Conservation (phyloP, 2,797 vertebrate genomes). For the Rhinatrema bivittatum region DNA sequence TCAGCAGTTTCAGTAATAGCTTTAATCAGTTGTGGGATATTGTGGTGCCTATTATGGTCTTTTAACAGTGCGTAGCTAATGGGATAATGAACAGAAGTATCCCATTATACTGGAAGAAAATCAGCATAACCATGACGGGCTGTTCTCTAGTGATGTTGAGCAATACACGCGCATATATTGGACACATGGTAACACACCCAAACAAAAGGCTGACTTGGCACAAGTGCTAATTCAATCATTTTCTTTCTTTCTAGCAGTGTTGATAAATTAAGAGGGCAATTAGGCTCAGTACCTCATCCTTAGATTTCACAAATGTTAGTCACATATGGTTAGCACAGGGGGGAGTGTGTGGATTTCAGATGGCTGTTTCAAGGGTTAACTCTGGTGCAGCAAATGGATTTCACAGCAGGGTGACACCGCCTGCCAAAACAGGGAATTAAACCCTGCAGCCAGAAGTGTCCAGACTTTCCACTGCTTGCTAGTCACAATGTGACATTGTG, state of each 20-base stretch:
- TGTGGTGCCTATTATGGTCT: neutral
- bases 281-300: constrained; percentile 26
- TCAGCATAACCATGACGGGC: neutral
- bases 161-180: too few relatives aligned
- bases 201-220: too few relatives aligned
- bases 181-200: too few relatives aligned
- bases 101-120: constrained; percentile 21
- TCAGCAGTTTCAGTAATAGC: constrained; percentile 1
- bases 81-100: constrained; percentile 10
- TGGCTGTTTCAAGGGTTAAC: neutral
- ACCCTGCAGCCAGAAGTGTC: neutral
- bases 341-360: constrained; percentile 13
- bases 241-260: too few relatives aligned
- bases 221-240: too few relatives aligned
- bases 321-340: neutral
- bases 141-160: constrained; percentile 22
- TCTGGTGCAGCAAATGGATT: constrained; percentile 15
- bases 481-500: too few relatives aligned
- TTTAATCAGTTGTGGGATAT: constrained; percentile 12
- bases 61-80: constrained; percentile 10
- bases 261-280: constrained; percentile 26
- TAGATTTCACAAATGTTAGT: constrained; percentile 22
- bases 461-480: neutral
- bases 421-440: constrained; percentile 2
- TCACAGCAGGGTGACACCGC: neutral